Evolutionary conservation across 2,888 invertebrate genomes (phyloP).

Genomic region (Aphrophora alni): DNA sequence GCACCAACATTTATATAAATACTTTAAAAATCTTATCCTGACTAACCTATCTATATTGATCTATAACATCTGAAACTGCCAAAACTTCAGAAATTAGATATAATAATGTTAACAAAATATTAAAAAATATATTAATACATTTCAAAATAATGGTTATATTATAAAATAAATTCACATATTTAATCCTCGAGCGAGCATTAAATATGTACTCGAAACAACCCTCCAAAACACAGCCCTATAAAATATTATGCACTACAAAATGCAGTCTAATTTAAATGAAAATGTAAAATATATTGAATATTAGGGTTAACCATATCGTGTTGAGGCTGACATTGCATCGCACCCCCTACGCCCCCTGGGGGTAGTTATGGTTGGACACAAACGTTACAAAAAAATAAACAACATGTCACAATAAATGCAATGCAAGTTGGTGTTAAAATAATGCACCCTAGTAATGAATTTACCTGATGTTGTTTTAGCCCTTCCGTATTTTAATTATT

Average conservation of each 20-base stretch:
- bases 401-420: background rate
- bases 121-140: too few species aligned
- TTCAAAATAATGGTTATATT: too few species aligned
- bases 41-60: too few species aligned
- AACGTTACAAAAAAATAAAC: background rate
- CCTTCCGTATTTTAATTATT: background rate
- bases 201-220: background rate
- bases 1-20: too few species aligned
- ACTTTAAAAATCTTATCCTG: too few species aligned
- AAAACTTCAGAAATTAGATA: too few species aligned
- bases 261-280: background rate
- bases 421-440: background rate
- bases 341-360: background rate
- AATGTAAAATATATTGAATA: background rate
- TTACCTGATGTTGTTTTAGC: background rate
- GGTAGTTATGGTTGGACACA: slow-evolving; percentile 9
- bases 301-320: background rate
- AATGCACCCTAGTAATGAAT: background rate
- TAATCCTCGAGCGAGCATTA: too few species aligned
- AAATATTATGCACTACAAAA: background rate
- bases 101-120: too few species aligned
- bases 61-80: too few species aligned
- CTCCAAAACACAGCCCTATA: background rate
- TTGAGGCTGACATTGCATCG: background rate
- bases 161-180: too few species aligned